Evolutionary conservation across 2,888 invertebrate species (phyloP), one percentile per base, ranked within the genome.

Genomic region (Hymenopus coronatus): DNA sequence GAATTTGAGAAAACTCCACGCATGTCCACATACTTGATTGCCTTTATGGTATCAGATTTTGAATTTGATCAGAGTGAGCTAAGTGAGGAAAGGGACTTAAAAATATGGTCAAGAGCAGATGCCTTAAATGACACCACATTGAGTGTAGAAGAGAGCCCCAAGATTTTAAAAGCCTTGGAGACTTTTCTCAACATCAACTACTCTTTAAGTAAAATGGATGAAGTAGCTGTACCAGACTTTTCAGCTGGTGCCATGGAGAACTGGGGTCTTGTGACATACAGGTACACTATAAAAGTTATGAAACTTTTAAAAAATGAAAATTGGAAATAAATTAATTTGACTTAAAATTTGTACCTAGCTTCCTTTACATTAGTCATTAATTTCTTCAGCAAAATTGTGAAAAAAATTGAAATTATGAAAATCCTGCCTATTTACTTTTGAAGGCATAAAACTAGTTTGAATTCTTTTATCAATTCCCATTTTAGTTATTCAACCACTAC

Each of bases 11-110:
- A 94, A 85, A 95, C 96, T 0, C 93, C 94, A 0, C 92, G 94
- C 15, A 97, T 97, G 96, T 94, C 95, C 84, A 95, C 95, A 0
- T 95, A 95, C 91, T 93, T 95, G 89, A 93, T 96, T 28, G 95
- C 98, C 0, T 96, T 98, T 92, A 94, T 97, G 8, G 95, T 98
- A 0, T 97, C 97, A 28, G 96, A 97, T 91, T 96, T 96, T 87
- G 93, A 93, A 89, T 93, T 93, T 0, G 93, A 92, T 91, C 92
- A 25, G 91, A 7, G 91, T 91, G 0, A 88, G 90, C 40, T 28
- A 20, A 0, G 87, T 6, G 20, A 15, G 0, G 27, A 92, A 3
- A 84, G 91, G 91, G 0, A 94, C 30, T 94, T 95, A 89, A 94
- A 96, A 14, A 94, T 98, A 0, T 96, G 96, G 93, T 95, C 97